Evolutionary conservation across 2,888 invertebrate species (phyloP).

Genomic region (Willowsia nigromaculata): DNA sequence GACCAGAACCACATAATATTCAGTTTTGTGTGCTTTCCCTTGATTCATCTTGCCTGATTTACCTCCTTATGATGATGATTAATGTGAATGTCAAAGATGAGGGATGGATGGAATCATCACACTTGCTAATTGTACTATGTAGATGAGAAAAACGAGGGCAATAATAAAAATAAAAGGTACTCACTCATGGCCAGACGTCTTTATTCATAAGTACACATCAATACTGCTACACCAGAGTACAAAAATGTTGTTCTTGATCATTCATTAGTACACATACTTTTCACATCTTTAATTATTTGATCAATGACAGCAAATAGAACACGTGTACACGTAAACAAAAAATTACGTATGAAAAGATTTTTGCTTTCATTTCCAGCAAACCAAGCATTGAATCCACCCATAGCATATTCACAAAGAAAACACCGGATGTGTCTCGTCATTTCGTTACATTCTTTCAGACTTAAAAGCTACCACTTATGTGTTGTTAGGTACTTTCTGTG

Average conservation of each 20-base stretch:
- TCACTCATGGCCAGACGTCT: too few relatives aligned
- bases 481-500: too few relatives aligned
- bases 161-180: too few relatives aligned
- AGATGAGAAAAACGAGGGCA: too few relatives aligned
- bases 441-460: conserved; percentile 50
- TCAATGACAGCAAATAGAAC: too few relatives aligned
- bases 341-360: not conserved
- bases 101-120: not conserved
- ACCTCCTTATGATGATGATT: not conserved
- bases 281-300: too few relatives aligned
- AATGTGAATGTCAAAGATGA: not conserved
- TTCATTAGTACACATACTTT: too few relatives aligned
- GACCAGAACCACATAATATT: too few relatives aligned
- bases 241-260: too few relatives aligned
- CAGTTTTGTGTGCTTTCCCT: not conserved
- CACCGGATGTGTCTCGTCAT: conserved; percentile 78
- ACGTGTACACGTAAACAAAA: too few relatives aligned
- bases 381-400: not conserved
- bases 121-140: not conserved
- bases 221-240: too few relatives aligned
- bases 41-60: conserved; percentile 10
- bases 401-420: not conserved
- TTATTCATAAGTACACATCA: too few relatives aligned
- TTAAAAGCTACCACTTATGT: not conserved
- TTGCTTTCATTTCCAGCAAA: not conserved